These are phyloP conservation scores for Delphinapterus leucas DNA, from an alignment of 2,113 vertebrate species.

Conservation along the genomic window DNA sequence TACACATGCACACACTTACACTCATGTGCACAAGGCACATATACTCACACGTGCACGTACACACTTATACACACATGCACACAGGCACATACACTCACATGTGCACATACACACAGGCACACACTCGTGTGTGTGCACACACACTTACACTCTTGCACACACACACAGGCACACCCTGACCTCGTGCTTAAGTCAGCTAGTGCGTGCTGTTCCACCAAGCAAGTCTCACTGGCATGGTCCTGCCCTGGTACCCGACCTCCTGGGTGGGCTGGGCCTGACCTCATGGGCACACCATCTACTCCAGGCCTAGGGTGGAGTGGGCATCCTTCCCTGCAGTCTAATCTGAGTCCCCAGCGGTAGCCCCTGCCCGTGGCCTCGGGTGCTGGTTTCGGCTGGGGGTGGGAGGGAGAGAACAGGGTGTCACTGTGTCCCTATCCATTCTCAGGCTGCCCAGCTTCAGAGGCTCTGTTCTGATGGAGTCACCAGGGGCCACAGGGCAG, in stretches of 20 bases:
- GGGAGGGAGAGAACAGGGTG: neutral
- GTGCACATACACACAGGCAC: neutral
- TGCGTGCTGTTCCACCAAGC: neutral
- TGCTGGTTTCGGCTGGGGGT: too few species aligned
- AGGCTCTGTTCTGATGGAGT: neutral
- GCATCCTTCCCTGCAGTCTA: neutral
- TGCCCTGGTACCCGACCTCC: neutral
- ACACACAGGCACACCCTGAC: neutral
- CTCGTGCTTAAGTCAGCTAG: neutral
- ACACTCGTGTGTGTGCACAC: neutral
- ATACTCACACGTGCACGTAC: too few species aligned
- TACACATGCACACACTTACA: neutral
- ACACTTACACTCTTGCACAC: neutral
- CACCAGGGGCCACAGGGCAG: neutral
- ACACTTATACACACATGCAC: too few species aligned
- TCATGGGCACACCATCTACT: neutral
- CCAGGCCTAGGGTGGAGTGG: neutral
- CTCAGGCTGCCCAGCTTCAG: neutral
- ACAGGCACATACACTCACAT: too few species aligned
- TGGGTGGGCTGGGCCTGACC: neutral
- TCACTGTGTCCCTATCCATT: neutral
- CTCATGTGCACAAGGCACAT: too few species aligned
- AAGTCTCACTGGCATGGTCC: neutral
- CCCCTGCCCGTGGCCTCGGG: neutral
- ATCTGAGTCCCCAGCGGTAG: neutral